These are phyloP conservation scores for Brevimyrus niger DNA, from an alignment of 2,113 vertebrate species.

Conservation along the genomic window DNA sequence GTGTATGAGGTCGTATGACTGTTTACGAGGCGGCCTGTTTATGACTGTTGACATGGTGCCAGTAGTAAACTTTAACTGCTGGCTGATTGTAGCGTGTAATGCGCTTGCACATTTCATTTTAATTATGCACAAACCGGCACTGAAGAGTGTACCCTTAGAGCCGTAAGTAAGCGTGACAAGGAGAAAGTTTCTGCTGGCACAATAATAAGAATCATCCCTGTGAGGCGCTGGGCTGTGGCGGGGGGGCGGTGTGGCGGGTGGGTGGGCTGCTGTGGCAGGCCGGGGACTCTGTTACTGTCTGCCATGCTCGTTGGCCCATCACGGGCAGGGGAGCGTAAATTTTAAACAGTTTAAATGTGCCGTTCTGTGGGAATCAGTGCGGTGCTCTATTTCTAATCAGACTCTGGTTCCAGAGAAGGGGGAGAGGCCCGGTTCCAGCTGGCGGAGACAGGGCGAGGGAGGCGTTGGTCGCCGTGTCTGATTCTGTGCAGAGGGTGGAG, in stretches of 20 bases:
- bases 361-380: neutral
- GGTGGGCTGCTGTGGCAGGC: neutral
- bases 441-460: neutral
- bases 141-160: neutral
- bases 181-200: neutral
- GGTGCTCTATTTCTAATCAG: neutral
- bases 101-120: neutral
- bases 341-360: neutral
- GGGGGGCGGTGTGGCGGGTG: neutral
- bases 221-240: neutral
- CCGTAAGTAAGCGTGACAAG: constrained; percentile 1
- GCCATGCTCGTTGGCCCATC: neutral
- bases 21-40: neutral
- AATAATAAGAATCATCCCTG: neutral
- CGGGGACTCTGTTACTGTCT: neutral
- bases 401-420: neutral
- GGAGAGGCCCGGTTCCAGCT: neutral
- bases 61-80: constrained; percentile 8
- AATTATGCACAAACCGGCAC: neutral
- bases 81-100: constrained; percentile 5
- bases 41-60: neutral
- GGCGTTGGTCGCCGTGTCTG: neutral
- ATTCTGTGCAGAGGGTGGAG: neutral
- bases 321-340: neutral
- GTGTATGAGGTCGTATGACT: neutral